These are phyloP conservation scores for Tachysurus fulvidraco DNA, from an alignment of 2,113 vertebrate genomes.

Conservation along the genomic window DNA sequence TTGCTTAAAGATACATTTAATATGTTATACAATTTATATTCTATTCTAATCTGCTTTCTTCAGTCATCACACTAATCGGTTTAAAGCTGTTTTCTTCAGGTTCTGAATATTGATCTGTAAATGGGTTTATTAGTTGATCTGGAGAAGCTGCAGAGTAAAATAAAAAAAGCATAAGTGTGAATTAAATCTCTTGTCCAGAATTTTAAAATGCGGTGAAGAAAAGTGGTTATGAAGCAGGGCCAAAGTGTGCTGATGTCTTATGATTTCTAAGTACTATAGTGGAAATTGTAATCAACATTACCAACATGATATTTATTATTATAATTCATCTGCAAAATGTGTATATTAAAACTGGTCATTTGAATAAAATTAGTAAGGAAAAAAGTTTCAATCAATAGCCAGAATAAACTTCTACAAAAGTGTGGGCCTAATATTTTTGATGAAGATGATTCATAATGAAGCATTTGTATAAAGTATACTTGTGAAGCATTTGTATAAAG, in stretches of 20 bases:
- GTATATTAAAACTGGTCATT: not conserved
- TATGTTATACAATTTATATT: not conserved
- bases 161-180: not conserved
- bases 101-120: not conserved
- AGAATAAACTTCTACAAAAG: too few relatives aligned
- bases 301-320: too few relatives aligned
- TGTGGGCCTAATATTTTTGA: too few relatives aligned
- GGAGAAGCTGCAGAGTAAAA: not conserved
- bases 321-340: not conserved
- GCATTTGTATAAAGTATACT: too few relatives aligned
- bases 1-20: not conserved
- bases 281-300: not conserved
- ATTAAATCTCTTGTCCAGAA: too few relatives aligned
- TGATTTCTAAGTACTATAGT: too few relatives aligned
- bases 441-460: too few relatives aligned
- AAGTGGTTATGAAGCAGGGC: not conserved
- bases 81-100: not conserved
- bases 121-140: not conserved
- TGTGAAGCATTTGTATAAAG: too few relatives aligned
- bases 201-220: too few relatives aligned
- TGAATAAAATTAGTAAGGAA: too few relatives aligned
- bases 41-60: not conserved
- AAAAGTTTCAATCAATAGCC: too few relatives aligned
- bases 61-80: not conserved
- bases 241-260: not conserved